Evolutionary conservation across 30 jellyfish, hydroid and myxozoan genomes (phyloP).

Genomic region (Hydractinia symbiolongicarpus): DNA sequence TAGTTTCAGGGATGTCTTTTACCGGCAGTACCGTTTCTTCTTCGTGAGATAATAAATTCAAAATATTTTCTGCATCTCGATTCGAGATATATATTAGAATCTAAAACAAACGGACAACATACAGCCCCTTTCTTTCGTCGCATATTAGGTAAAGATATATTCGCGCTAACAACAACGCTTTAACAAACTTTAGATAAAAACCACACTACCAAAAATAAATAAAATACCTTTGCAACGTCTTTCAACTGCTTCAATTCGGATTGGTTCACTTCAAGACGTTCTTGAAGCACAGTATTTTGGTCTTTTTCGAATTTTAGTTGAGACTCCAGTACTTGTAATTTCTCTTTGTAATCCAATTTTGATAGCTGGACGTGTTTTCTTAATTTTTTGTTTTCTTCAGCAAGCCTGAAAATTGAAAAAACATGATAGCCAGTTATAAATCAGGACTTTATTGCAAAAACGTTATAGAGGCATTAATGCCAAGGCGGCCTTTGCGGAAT

Average conservation of each 20-base stretch:
- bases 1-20: constrained; percentile 21
- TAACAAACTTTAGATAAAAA: background rate
- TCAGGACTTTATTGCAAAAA: background rate
- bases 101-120: background rate
- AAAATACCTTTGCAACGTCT: constrained; percentile 7
- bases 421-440: too few relatives aligned
- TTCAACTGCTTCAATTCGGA: background rate
- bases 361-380: constrained; percentile 53
- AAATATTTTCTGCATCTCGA: constrained; percentile 23
- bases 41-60: constrained; percentile 14
- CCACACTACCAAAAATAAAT: background rate
- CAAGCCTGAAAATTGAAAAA: constrained; percentile 18
- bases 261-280: background rate
- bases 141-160: background rate
- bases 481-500: too few relatives aligned
- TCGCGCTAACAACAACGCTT: too few relatives aligned
- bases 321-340: constrained; percentile 24
- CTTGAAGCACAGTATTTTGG: background rate
- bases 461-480: too few relatives aligned
- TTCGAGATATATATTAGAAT: background rate
- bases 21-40: constrained; percentile 21
- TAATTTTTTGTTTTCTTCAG: constrained; percentile 55
- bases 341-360: constrained; percentile 40
- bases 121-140: background rate
- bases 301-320: background rate